phyloP scores from a whole-genome alignment of 2,113 vertebrate species.

The Microcebus jonahi region DNA sequence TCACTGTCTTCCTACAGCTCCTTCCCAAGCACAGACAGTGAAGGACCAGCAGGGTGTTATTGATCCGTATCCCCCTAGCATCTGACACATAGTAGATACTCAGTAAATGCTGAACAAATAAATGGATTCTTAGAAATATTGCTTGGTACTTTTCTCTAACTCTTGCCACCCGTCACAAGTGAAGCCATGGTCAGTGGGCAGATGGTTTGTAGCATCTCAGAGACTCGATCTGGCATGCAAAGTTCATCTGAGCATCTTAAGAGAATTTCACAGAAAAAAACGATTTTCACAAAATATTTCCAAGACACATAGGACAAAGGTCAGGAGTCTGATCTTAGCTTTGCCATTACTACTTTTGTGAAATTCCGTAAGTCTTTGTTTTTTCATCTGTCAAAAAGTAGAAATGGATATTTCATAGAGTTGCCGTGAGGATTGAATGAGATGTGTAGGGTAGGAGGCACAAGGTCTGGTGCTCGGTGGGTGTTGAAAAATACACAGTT shows the following conservation, averaged over 20 bases:
- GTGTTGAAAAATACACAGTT: not conserved
- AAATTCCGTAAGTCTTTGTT: not conserved
- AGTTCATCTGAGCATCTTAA: not conserved
- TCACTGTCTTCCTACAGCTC: not conserved
- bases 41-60: not conserved
- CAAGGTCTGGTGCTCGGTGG: not conserved
- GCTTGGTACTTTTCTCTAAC: not conserved
- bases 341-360: not conserved
- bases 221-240: not conserved
- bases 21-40: not conserved
- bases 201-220: not conserved
- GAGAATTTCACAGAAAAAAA: conserved; percentile 12
- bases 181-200: not conserved
- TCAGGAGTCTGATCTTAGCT: not conserved
- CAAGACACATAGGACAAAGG: not conserved
- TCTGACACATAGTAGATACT: not conserved
- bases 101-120: not conserved
- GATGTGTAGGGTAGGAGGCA: not conserved
- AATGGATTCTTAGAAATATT: not conserved
- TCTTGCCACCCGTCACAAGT: not conserved
- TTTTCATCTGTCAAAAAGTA: not conserved
- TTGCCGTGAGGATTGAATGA: not conserved
- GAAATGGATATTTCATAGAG: not conserved
- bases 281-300: not conserved
- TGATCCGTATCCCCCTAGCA: not conserved